Conservation (phyloP, 1,140 invertebrate genomes). For the Cardiocondyla obscurior region DNA sequence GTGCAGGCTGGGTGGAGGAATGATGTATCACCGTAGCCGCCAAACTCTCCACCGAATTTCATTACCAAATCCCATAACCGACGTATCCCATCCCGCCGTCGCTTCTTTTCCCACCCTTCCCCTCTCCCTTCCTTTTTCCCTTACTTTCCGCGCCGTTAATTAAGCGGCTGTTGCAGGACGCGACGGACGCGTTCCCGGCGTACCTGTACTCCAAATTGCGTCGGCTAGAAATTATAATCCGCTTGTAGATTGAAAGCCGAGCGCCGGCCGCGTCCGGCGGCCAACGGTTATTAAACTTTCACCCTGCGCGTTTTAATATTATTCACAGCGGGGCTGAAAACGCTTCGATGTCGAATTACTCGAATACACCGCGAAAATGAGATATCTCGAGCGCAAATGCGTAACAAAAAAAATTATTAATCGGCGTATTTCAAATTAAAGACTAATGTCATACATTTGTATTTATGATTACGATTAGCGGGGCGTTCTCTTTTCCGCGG, state of each 20-base stretch:
- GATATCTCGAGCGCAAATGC: not conserved
- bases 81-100: constrained; percentile 22
- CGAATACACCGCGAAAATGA: not conserved
- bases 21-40: constrained; percentile 69
- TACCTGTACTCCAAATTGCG: constrained; percentile 48
- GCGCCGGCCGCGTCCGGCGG: constrained; percentile 39
- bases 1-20: constrained; percentile 53
- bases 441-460: not conserved
- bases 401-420: not conserved
- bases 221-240: constrained; percentile 58
- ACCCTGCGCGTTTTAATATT: constrained; percentile 47
- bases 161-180: constrained; percentile 67
- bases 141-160: constrained; percentile 69
- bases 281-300: constrained; percentile 54
- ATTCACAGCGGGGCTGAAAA: constrained; percentile 24
- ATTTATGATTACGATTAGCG: not conserved
- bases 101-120: not conserved
- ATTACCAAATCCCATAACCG: constrained; percentile 74
- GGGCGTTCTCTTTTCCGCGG: not conserved
- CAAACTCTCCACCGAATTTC: constrained; percentile 69
- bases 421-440: not conserved
- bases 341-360: constrained; percentile 12
- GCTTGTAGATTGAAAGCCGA: constrained; percentile 60
- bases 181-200: constrained; percentile 8
- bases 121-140: constrained; percentile 56